Base-by-base conservation (phyloP, 2,113 vertebrate species). In the Forbesichthys agassizii region DNA sequence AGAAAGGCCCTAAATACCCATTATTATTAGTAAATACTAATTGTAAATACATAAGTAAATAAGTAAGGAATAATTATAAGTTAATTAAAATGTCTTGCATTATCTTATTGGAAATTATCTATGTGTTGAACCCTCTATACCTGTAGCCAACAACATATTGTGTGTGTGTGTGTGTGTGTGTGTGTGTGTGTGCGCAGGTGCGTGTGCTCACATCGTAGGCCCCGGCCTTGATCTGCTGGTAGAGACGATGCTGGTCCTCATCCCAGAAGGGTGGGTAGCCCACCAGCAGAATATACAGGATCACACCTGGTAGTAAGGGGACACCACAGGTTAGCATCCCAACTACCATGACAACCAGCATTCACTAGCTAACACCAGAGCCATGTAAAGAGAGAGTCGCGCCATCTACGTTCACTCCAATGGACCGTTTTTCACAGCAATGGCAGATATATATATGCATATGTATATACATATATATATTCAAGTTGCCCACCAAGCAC, bases 241-340 rank as follows among this genome's bases (percentile, higher is more conserved):
- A 99, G 48, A 99, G 96, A 74, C 96, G 94, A 79, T 98, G 97
- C 75, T 99, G 97, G 88, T 99, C 97, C 88, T 99, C 97, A 84
- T 99, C 97, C 97, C 97, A 99, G 88, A 99, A 99, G 0, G 96
- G 97, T 70, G 97, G 97, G 72, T 99, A 99, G 18, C 97, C 97
- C 85, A 99, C 97, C 90, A 99, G 89, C 9, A 99, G 94, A 74
- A 98, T 99, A 75, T 99, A 99, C 54, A 99, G 94, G 87, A 99
- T 98, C 71, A 99, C 97, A 81, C 97, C 97, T 99, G 81, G 1
- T 74, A 47, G 62, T 46, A 82, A 11, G 81, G 27, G n/a, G 2
- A 71, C 11, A 71, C n/a, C 48, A 56, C 18, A 70, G 14, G 68
- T 16, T 42, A 14, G 11, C 51, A 79, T 46, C n/a, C 12, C 46